phyloP scores from a whole-genome alignment of 2,888 invertebrate genomes.

The Eupithecia vulgata region DNA sequence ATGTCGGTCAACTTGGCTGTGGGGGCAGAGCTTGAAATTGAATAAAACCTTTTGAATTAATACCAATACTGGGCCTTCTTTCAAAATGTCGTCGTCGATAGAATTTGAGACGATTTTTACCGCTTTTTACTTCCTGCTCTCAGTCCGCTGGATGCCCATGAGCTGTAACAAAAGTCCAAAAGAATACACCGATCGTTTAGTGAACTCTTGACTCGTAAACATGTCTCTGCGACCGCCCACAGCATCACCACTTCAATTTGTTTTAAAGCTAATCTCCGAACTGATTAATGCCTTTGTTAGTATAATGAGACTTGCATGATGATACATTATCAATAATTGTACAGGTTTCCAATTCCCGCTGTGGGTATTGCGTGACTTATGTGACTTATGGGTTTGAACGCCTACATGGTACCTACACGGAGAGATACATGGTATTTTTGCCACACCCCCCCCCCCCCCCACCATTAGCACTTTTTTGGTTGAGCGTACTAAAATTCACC shows the following conservation, averaged over 20 bases:
- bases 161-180: constrained; percentile 37
- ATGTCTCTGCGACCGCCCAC: constrained; percentile 65
- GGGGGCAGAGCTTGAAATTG: background rate
- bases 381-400: constrained; percentile 45
- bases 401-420: constrained; percentile 48
- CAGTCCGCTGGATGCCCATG: constrained; percentile 30
- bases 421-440: background rate
- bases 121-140: constrained; percentile 11
- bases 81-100: background rate
- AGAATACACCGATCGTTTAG: constrained; percentile 52
- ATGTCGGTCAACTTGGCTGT: background rate
- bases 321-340: constrained; percentile 71
- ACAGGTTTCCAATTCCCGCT: constrained; percentile 25
- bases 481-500: too few species aligned
- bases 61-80: background rate
- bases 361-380: constrained; percentile 34
- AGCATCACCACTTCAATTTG: constrained; percentile 69
- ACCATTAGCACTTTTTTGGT: background rate
- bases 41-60: background rate
- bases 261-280: constrained; percentile 74
- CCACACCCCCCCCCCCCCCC: too few species aligned
- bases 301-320: constrained; percentile 71
- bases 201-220: constrained; percentile 63
- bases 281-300: constrained; percentile 75
- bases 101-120: background rate